Evolutionary conservation across 2,888 invertebrate species (phyloP), one percentile per base, ranked within the genome.

Genomic region (Nowickia ferox): DNA sequence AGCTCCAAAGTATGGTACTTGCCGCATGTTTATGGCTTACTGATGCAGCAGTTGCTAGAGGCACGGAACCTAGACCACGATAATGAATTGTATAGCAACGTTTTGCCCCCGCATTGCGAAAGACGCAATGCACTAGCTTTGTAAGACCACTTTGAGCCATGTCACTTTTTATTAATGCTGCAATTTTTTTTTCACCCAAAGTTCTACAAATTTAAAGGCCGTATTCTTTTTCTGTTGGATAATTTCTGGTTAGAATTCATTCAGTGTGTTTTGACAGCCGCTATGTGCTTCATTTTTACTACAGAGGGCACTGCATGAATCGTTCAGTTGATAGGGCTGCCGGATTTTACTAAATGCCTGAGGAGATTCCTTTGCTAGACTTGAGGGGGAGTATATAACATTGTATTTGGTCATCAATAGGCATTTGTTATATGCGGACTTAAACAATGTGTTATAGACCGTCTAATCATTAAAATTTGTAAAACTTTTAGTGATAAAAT

Each of bases 61-160:
- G 79, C n/a, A 77, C 61, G 44, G 44, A 79, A 51, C 83, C 68
- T 10, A 82, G 44, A 19, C 63, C 68, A 69, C 81, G 74, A 51
- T 68, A 48, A 4, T 65, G 76, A 40, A 80, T 53, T 48, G 57
- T 38, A 19, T 53, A 72, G 17, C 55, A 30, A 15, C 10, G 46
- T 46, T 72, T 79, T 6, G 19, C 30, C 0, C 0, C 71, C 3
- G 46, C 72, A 66, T 51, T 51, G 6, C 75, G 63, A 42, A 82
- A 19, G 15, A 63, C 44, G 48, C 40, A 61, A 17, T 65, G 46
- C 19, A 83, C 42, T 13, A 86, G 19, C 9, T 76, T 83, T 30
- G 48, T 76, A 1, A 83, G 53, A 48, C 72, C 71, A 72, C 76
- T 83, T 57, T 80, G 79, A 61, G 79, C 79, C 86, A 86, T 86